Conservation (phyloP, 1,140 invertebrate species). For the Nymphalis io region DNA sequence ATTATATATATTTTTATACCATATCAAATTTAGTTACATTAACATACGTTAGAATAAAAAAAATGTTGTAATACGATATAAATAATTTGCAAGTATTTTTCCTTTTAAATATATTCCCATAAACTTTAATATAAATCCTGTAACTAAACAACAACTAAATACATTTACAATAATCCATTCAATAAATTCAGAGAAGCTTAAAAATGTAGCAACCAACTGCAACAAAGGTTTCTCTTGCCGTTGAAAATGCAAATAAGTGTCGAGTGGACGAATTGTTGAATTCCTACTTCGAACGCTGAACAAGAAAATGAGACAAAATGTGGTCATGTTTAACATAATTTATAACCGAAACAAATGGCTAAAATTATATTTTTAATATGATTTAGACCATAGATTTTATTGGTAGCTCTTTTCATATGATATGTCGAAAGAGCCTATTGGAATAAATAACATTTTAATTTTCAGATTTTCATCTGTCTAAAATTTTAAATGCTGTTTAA, state of each 20-base stretch:
- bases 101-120: not conserved
- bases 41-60: too few relatives aligned
- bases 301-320: constrained; percentile 7
- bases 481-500: too few relatives aligned
- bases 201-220: constrained; percentile 16
- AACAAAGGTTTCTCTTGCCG: constrained; percentile 15
- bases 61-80: too few relatives aligned
- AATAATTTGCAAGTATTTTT: too few relatives aligned
- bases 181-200: constrained; percentile 8
- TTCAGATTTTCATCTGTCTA: too few relatives aligned
- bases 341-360: not conserved
- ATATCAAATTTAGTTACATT: too few relatives aligned
- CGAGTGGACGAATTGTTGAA: constrained; percentile 12
- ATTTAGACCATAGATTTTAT: too few relatives aligned
- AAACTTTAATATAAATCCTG: not conserved
- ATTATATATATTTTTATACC: too few relatives aligned
- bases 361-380: not conserved
- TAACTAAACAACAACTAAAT: not conserved
- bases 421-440: too few relatives aligned
- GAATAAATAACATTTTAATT: too few relatives aligned
- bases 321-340: not conserved
- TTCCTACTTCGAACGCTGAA: constrained; percentile 16
- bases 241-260: constrained; percentile 22
- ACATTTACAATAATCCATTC: not conserved
- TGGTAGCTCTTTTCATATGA: too few relatives aligned